Conservation (phyloP, 2,797 vertebrate species). For the Halcyon leucocephala region DNA sequence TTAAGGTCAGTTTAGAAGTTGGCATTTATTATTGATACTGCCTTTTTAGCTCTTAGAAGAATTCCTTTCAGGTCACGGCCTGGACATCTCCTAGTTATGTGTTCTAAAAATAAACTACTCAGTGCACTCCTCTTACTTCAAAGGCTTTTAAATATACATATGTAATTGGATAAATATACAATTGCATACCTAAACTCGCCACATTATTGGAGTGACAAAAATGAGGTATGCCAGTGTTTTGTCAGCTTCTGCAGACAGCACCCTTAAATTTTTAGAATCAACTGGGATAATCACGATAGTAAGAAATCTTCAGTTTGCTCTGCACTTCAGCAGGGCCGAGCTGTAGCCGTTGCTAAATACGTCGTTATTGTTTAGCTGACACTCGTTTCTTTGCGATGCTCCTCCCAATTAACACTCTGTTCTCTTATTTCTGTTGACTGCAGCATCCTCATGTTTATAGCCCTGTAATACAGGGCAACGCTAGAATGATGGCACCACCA, state of each 20-base stretch:
- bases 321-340: background rate
- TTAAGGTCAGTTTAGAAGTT: background rate
- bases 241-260: background rate
- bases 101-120: background rate
- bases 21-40: background rate
- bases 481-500: conserved; percentile 95
- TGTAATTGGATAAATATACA: background rate
- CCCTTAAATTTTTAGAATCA: background rate
- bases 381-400: background rate
- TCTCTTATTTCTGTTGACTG: conserved; percentile 42
- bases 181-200: background rate
- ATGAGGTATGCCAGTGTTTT: background rate
- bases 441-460: conserved; percentile 97
- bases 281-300: background rate
- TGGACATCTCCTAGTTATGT: background rate
- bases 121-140: background rate
- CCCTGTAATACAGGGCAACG: conserved; percentile 93
- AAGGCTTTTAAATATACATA: background rate
- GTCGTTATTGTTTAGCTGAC: background rate
- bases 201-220: background rate
- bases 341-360: accelerated
- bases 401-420: background rate
- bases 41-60: background rate
- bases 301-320: background rate
- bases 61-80: background rate